Conservation (phyloP, 2,113 vertebrate species). For the Passerina amoena region DNA sequence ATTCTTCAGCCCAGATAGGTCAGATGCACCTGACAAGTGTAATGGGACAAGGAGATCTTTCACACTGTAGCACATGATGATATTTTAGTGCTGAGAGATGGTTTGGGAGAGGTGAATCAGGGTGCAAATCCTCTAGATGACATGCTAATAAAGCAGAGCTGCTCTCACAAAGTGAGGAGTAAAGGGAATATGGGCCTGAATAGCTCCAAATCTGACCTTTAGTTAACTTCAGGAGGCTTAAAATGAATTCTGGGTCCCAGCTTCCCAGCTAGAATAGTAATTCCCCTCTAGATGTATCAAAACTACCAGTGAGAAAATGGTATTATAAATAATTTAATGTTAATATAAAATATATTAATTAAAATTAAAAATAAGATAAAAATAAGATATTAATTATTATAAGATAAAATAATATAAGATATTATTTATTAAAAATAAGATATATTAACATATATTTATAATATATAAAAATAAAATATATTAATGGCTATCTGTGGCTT, state of each 20-base stretch:
- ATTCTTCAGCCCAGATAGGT: slow-evolving; percentile 5
- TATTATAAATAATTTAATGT: too few species aligned
- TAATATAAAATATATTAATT: too few species aligned
- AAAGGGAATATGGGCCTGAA: background rate
- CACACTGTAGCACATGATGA: slow-evolving; percentile 24
- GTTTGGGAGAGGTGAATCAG: slow-evolving; percentile 20
- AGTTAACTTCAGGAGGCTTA: background rate
- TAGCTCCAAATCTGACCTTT: background rate
- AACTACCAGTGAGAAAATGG: background rate
- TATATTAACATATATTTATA: too few species aligned
- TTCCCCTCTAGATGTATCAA: background rate
- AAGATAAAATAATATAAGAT: too few species aligned
- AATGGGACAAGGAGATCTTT: slow-evolving; percentile 10
- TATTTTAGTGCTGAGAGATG: slow-evolving; percentile 10
- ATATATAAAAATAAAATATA: background rate
- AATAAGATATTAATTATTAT: too few species aligned
- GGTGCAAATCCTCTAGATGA: background rate
- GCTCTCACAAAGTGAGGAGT: background rate
- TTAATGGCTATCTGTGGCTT: background rate
- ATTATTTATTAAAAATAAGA: too few species aligned
- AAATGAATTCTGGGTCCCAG: background rate
- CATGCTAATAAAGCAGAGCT: background rate
- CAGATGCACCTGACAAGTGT: slow-evolving; percentile 18
- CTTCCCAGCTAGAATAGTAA: background rate
- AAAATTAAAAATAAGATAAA: too few species aligned